These are phyloP conservation scores for Rhagoletis zephyria DNA, from an alignment of 1,140 invertebrate genomes.

Conservation along the genomic window DNA sequence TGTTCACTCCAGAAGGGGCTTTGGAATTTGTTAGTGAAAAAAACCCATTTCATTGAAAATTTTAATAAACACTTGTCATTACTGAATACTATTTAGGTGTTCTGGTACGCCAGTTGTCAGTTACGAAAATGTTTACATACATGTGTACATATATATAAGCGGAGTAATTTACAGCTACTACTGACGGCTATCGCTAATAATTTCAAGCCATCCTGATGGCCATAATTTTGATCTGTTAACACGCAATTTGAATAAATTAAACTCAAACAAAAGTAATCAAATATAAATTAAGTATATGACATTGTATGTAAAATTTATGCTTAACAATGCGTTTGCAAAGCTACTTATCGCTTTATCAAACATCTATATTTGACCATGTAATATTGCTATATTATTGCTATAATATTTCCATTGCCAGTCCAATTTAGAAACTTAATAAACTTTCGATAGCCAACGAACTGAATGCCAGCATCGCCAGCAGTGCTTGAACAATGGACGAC, in stretches of 20 bases:
- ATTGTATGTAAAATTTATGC: not conserved
- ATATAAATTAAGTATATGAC: too few species aligned
- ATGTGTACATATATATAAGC: too few species aligned
- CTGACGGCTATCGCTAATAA: too few species aligned
- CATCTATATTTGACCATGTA: conserved; percentile 35
- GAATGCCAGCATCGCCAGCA: too few species aligned
- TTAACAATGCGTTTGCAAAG: not conserved
- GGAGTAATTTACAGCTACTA: too few species aligned
- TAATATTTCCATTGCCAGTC: conserved; percentile 41
- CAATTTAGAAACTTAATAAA: conserved; percentile 51
- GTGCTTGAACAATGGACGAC: not conserved
- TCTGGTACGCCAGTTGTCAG: not conserved
- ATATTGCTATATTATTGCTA: not conserved
- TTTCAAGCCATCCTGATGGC: too few species aligned
- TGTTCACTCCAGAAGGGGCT: not conserved
- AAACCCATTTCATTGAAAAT: not conserved
- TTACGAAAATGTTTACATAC: not conserved
- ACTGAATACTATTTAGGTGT: not conserved
- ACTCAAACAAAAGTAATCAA: too few species aligned
- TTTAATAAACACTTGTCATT: conserved; percentile 24
- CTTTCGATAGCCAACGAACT: conserved; percentile 14
- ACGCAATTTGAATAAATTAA: too few species aligned
- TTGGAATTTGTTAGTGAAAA: not conserved
- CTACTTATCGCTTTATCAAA: conserved; percentile 37
- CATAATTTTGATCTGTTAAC: too few species aligned